These are phyloP conservation scores for Tenthredo distinguenda DNA, from an alignment of 2,888 invertebrate genomes.

Conservation along the genomic window DNA sequence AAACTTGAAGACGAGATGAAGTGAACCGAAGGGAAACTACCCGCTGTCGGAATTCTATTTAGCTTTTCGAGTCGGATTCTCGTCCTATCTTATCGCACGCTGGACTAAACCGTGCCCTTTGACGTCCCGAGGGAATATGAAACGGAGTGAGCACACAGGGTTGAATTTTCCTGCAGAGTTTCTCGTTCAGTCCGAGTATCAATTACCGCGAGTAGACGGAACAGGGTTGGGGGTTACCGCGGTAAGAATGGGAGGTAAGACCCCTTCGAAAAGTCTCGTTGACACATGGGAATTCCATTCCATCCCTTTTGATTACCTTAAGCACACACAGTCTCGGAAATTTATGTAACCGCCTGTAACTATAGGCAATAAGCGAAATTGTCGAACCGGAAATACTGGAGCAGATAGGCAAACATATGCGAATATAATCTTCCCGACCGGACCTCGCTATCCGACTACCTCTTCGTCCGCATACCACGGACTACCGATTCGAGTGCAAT, in stretches of 20 bases:
- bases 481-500: background rate
- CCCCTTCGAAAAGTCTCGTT: background rate
- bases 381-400: background rate
- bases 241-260: background rate
- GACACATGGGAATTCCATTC: conserved; percentile 37
- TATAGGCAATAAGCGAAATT: background rate
- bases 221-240: background rate
- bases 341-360: background rate
- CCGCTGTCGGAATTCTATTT: background rate
- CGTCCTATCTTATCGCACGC: background rate
- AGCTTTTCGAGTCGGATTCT: background rate
- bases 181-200: conserved; percentile 25
- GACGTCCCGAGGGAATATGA: background rate
- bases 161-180: conserved; percentile 10
- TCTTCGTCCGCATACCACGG: background rate
- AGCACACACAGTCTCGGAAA: background rate
- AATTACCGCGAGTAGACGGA: conserved; percentile 35
- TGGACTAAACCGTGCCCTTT: conserved; percentile 15
- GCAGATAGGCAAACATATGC: background rate
- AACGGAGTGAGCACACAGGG: conserved; percentile 7
- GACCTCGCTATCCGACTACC: background rate
- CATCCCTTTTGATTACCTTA: conserved; percentile 19
- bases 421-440: background rate
- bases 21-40: background rate
- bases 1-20: background rate